These are phyloP conservation scores for Pseudochaenichthys georgianus DNA, from an alignment of 2,797 vertebrate genomes.

Conservation along the genomic window DNA sequence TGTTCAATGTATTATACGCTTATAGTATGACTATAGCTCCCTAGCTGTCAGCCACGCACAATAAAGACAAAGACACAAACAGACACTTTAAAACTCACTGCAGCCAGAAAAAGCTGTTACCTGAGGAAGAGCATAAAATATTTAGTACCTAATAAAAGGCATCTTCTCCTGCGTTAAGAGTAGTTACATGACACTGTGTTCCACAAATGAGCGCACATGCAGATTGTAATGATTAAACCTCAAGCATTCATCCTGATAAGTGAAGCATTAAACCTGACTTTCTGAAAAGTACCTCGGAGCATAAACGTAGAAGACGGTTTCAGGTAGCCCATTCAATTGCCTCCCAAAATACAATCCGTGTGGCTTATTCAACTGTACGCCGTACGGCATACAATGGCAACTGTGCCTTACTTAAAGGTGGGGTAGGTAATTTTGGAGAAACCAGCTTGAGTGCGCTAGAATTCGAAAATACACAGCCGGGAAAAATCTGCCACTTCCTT, in stretches of 20 bases:
- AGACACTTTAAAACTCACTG: constrained; percentile 38
- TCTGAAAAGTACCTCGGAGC: constrained; percentile 38
- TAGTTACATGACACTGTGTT: constrained; percentile 46
- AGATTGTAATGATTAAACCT: constrained; percentile 59
- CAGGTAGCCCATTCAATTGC: constrained; percentile 11
- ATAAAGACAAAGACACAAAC: constrained; percentile 28
- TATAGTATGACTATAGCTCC: constrained; percentile 3
- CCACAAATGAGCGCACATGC: constrained; percentile 51
- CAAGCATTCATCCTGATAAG: constrained; percentile 49
- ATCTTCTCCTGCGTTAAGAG: constrained; percentile 43
- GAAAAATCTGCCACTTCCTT: too few relatives aligned
- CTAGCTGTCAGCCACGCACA: constrained; percentile 34
- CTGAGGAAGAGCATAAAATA: constrained; percentile 68
- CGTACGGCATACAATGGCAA: constrained; percentile 26
- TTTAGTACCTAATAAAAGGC: constrained; percentile 52
- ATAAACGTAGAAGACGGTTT: constrained; percentile 23
- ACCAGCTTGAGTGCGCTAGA: too few relatives aligned
- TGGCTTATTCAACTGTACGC: constrained; percentile 38
- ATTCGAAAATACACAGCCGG: too few relatives aligned
- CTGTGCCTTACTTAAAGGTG: neutral
- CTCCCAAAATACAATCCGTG: constrained; percentile 24
- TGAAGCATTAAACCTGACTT: constrained; percentile 56
- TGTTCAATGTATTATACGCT: constrained; percentile 13
- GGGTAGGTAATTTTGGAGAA: too few relatives aligned
- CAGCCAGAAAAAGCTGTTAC: constrained; percentile 61